Evolutionary conservation across 2,113 vertebrate species (phyloP), one percentile per base, ranked within the genome.

Genomic region (Trematocara zebra): DNA sequence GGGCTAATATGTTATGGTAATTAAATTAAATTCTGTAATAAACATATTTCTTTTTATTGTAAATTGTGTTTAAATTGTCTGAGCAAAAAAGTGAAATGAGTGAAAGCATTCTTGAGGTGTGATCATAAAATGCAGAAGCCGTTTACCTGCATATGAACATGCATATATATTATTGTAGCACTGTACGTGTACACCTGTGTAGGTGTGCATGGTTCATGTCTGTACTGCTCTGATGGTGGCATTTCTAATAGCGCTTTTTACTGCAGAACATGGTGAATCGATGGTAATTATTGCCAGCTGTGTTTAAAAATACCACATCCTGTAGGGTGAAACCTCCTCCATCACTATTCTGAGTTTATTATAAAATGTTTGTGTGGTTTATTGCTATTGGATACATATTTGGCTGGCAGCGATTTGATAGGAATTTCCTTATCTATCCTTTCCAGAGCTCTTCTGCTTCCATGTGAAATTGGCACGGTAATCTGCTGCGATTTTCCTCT

Each of bases 381-480:
- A 92, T 90, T 91, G 93, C 93, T 94, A 91, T 91, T 96, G 95
- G 95, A 95, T 95, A 95, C 90, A 95, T 95, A 96, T 96, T 96
- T 96, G 92, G 95, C 95, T 96, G 95, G 94, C 93, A 96, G 93
- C 85, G 44, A 88, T 95, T 94, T 95, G 92, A 95, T 95, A 94
- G 94, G 93, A 94, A 95, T 95, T 91, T 95, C 89, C 96, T 97
- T 97, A 97, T 97, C 96, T 96, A 86, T 93, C 95, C 91, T 91
- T 95, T 95, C 93, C 96, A 97, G 96, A 96, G 95, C 95, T 92
- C 92, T 90, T 95, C 92, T 93, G 93, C 95, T 94, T 93, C 93
- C 93, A 93, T 95, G 92, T 94, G 95, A 95, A 96, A 96, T 94
- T 95, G 95, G 93, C 95, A 95, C 90, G 82, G 90, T 96, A 96